phyloP scores from a whole-genome alignment of 2,113 vertebrate species.

The Melanostigma gelatinosum region DNA sequence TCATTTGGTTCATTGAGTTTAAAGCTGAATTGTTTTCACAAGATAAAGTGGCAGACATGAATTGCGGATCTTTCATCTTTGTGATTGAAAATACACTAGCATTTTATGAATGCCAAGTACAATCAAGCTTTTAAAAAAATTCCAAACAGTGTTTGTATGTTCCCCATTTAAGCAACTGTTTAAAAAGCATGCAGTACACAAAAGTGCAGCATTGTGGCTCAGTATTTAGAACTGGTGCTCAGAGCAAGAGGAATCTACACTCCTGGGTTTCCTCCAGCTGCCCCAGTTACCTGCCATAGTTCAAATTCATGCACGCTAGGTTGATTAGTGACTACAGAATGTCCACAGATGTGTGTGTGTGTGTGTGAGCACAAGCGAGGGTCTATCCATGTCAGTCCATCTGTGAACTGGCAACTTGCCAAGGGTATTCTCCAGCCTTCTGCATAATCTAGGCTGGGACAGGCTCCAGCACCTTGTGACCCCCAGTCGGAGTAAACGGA shows the following conservation, averaged over 20 bases:
- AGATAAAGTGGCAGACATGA: constrained; percentile 1
- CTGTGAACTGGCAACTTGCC: constrained; percentile 59
- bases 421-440: constrained; percentile 48
- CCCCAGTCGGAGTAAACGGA: constrained; percentile 33
- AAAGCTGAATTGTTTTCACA: constrained; percentile 11
- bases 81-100: neutral
- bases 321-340: constrained; percentile 30
- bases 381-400: constrained; percentile 42
- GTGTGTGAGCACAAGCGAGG: constrained; percentile 23
- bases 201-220: neutral
- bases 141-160: neutral
- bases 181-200: neutral
- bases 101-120: neutral
- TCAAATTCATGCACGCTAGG: constrained; percentile 8
- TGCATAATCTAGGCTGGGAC: constrained; percentile 44
- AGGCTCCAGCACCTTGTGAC: constrained; percentile 46
- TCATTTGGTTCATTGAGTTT: constrained; percentile 7
- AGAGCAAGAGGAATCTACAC: constrained; percentile 6
- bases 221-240: neutral
- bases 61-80: constrained; percentile 3
- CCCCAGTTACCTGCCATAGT: constrained; percentile 22
- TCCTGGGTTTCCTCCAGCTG: constrained; percentile 26
- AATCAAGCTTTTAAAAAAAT: constrained; percentile 1
- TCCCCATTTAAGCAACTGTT: neutral
- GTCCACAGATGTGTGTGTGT: constrained; percentile 35